Percentiles rank a stretch among this genome's conserved stretches.
Evolutionary conservation across 2,797 vertebrate species (phyloP).

Genomic region (Spinus olivaceus): DNA sequence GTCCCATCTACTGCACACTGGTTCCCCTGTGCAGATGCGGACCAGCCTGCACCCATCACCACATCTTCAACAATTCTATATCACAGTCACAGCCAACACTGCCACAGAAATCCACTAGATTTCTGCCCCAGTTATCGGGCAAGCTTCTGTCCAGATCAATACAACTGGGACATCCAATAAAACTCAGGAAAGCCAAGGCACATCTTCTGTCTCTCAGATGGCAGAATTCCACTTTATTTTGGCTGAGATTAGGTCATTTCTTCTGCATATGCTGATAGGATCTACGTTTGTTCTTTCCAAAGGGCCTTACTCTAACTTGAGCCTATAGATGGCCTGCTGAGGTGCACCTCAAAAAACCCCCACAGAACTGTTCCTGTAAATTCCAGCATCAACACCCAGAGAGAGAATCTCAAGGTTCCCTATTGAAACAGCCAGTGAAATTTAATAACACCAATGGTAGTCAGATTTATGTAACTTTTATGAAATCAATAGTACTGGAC

Average conservation of each 20-base stretch:
- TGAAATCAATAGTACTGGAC: conserved; percentile 45
- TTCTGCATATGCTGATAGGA: not conserved
- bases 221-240: not conserved
- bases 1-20: not conserved
- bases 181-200: not conserved
- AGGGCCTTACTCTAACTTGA: not conserved
- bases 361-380: not conserved
- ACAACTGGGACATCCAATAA: not conserved
- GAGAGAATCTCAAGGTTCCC: not conserved
- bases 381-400: not conserved
- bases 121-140: not conserved
- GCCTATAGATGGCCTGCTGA: not conserved
- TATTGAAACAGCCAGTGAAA: not conserved
- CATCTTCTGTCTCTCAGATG: not conserved
- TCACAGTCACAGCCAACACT: not conserved
- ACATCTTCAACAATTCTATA: not conserved
- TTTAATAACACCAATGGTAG: conserved; percentile 13
- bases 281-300: not conserved
- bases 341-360: not conserved
- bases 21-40: fast-evolving
- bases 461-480: conserved; percentile 54
- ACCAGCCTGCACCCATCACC: not conserved
- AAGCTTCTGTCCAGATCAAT: not conserved
- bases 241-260: not conserved
- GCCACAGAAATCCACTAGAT: not conserved